Evolutionary conservation across 2,797 vertebrate genomes (phyloP).

Genomic region (Alcedo quadribrachys): DNA sequence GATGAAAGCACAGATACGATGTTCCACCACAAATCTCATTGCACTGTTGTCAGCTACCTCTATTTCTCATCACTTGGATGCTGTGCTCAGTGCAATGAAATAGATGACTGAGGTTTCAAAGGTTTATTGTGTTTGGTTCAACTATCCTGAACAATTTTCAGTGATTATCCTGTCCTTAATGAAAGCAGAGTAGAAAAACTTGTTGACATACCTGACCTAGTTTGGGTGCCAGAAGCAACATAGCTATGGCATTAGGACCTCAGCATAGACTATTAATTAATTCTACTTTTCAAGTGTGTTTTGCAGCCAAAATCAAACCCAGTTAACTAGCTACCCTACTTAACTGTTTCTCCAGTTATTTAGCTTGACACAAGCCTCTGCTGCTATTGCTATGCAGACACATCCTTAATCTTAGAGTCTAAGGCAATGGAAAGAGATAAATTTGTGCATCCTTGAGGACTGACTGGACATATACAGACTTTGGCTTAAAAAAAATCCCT

Average conservation of each 20-base stretch:
- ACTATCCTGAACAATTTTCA: background rate
- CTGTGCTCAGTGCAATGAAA: background rate
- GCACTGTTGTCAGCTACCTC: background rate
- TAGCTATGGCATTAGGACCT: background rate
- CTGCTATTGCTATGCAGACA: background rate
- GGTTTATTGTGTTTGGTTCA: background rate
- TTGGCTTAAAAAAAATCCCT: conserved; percentile 46
- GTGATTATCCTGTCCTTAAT: background rate
- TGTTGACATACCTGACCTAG: background rate
- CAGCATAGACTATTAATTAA: background rate
- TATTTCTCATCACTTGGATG: background rate
- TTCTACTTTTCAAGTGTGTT: background rate
- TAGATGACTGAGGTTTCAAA: background rate
- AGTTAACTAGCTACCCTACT: background rate
- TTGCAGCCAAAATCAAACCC: background rate
- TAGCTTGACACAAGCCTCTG: conserved; percentile 6
- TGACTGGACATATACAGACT: conserved; percentile 17
- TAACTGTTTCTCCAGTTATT: background rate
- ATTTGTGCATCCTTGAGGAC: conserved; percentile 10
- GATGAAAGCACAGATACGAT: background rate
- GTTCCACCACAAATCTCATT: background rate
- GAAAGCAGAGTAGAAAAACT: background rate
- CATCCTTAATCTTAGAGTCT: background rate
- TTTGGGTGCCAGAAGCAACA: background rate
- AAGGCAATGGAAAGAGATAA: conserved; percentile 51